Base-by-base conservation (phyloP, 2,888 invertebrate species). In the Tridacna crocea region DNA sequence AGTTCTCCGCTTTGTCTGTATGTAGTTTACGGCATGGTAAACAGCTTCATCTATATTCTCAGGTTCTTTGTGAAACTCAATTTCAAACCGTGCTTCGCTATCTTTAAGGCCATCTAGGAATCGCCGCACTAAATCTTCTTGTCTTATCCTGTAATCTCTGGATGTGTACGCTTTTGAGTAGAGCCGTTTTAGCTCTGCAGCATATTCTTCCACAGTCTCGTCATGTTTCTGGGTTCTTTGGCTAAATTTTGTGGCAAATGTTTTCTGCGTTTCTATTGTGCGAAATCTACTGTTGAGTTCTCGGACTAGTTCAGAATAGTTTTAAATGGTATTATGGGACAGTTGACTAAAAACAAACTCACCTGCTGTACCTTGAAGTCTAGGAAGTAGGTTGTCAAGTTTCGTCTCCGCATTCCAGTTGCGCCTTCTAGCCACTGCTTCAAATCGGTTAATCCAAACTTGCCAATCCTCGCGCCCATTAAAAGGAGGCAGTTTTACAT, bases 311-410 rank as follows among this genome's bases (percentile, higher is more conserved):
- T 13, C 74, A 0, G 51, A 26, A 51, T 81, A 86, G 27, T 78
- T 46, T n/a, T 15, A 26, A 4, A 75, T 66, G 0, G 63, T 17
- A 13, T 58, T 15, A 11, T 22, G 26, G 10, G 78, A 47, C 17
- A 86, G 74, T 63, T 86, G 77, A 0, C 70, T 72, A 65, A 75
- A 87, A 2, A 84, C 85, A 78, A 84, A 86, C 13, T 84, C 79
- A 0, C 76, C 87, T 10, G 82, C 87, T 24, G 46, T 65, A 19
- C 83, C 83, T 46, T 87, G 76, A 15, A 85, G 22, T 55, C 76
- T 76, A 3, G 87, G 81, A 12, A 85, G 24, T 58, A 83, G 46
- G 63, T 85, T 66, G n/a, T 76, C 79, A 22, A 82, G 47, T 58
- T 72, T 79, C 11, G 80, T 72, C 12, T 79, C 76, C 0, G 79